phyloP scores from a whole-genome alignment of 2,113 vertebrate species.

The Gallinago media region DNA sequence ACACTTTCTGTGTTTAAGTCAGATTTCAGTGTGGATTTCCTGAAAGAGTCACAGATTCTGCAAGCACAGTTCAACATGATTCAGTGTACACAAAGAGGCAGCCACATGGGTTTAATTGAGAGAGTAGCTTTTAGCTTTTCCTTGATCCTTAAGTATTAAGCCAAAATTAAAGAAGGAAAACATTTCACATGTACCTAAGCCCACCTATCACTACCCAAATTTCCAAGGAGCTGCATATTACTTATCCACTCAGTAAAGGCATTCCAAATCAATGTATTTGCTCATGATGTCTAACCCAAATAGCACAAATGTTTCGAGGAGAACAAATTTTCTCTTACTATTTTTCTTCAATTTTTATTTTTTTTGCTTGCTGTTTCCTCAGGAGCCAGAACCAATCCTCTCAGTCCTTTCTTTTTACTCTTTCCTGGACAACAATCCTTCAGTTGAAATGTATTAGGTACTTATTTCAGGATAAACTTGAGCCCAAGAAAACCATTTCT shows the following conservation, averaged over 20 bases:
- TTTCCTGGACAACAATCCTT: neutral
- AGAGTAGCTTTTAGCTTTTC: neutral
- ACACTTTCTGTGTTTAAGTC: neutral
- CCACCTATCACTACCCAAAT: neutral
- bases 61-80: neutral
- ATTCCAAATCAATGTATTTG: neutral
- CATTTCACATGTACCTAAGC: neutral
- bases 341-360: neutral
- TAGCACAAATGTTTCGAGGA: neutral
- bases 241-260: neutral
- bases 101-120: neutral
- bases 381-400: neutral
- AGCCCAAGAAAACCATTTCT: neutral
- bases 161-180: neutral
- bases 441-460: accelerated
- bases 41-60: neutral
- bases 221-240: neutral
- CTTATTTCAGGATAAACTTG: neutral
- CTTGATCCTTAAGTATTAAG: neutral
- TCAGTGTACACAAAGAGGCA: neutral
- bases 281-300: neutral
- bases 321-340: neutral
- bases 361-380: neutral
- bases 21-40: neutral
- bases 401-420: neutral